phyloP scores from a whole-genome alignment of 2,888 invertebrate species.

The Muscina levida region DNA sequence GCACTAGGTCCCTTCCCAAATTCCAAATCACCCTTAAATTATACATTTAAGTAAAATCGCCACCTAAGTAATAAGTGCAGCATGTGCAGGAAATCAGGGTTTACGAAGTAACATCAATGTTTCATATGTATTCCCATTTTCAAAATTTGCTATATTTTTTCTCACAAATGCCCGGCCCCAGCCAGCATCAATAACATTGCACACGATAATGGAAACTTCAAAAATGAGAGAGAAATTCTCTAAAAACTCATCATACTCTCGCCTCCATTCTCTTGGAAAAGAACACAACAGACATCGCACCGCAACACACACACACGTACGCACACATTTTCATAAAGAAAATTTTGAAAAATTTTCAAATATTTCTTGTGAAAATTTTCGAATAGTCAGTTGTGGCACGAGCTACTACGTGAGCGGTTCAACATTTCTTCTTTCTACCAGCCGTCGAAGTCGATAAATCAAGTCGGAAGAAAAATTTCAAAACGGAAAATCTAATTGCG shows the following conservation, averaged over 20 bases:
- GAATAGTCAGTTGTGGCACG: slow-evolving; percentile 72
- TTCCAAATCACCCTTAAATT: too few species aligned
- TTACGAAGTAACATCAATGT: too few species aligned
- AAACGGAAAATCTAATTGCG: slow-evolving; percentile 13
- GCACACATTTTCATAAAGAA: slow-evolving; percentile 52
- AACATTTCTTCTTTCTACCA: slow-evolving; percentile 15
- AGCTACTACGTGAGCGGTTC: slow-evolving; percentile 74
- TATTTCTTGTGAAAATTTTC: neutral
- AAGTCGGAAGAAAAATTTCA: too few species aligned
- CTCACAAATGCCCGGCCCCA: slow-evolving; percentile 32
- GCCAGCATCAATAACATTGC: slow-evolving; percentile 42
- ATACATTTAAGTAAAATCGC: too few species aligned
- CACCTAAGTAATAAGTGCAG: too few species aligned
- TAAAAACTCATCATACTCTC: slow-evolving; percentile 27
- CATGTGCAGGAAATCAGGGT: too few species aligned
- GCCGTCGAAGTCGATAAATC: too few species aligned
- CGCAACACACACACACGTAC: too few species aligned
- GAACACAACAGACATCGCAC: too few species aligned
- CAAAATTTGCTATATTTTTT: slow-evolving; percentile 1
- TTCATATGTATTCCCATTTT: too few species aligned
- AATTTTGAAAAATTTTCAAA: slow-evolving; percentile 62
- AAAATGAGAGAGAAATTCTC: slow-evolving; percentile 62
- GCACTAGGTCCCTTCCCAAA: too few species aligned
- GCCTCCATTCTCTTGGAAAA: slow-evolving; percentile 51
- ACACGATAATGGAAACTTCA: slow-evolving; percentile 67